Evolutionary conservation across 2,113 vertebrate species (phyloP).

Genomic region (Thunnus thynnus): DNA sequence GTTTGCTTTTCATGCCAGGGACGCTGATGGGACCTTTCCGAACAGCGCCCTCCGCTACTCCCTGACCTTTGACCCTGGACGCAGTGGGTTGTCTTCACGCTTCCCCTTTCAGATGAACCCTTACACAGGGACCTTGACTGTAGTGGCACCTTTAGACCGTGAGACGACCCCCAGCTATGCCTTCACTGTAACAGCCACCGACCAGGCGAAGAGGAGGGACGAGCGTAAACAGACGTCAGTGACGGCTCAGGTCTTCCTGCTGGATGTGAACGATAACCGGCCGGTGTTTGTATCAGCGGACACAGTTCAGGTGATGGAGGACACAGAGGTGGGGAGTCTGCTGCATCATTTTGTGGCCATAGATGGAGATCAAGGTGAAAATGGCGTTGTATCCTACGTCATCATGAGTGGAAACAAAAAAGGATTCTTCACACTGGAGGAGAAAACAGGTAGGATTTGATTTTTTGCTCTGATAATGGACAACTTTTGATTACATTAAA

Average conservation of each 20-base stretch:
- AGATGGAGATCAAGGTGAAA: constrained; percentile 90
- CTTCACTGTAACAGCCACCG: constrained; percentile 88
- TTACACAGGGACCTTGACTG: constrained; percentile 85
- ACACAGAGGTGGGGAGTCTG: constrained; percentile 85
- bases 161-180: constrained; percentile 81
- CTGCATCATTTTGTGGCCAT: constrained; percentile 87
- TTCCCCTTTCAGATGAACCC: constrained; percentile 90
- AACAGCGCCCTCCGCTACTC: constrained; percentile 90
- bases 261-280: constrained; percentile 93
- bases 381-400: constrained; percentile 85
- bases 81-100: neutral
- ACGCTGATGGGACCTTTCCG: constrained; percentile 88
- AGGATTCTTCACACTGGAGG: constrained; percentile 85
- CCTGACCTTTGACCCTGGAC: constrained; percentile 75
- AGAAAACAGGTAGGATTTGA: constrained; percentile 86
- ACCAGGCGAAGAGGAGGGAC: constrained; percentile 83
- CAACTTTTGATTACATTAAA: no score
- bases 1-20: constrained; percentile 90
- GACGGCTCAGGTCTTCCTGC: constrained; percentile 87
- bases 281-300: constrained; percentile 86
- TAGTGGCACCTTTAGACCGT: constrained; percentile 85
- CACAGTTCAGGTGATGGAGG: constrained; percentile 83
- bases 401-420: constrained; percentile 89
- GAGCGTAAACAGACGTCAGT: constrained; percentile 81
- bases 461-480: no score